A percentile compares a stretch with the other conserved stretches of the same genome.
Evolutionary conservation across 92 coral and sea anemone species (phyloP).

Genomic region (Desmophyllum pertusum): DNA sequence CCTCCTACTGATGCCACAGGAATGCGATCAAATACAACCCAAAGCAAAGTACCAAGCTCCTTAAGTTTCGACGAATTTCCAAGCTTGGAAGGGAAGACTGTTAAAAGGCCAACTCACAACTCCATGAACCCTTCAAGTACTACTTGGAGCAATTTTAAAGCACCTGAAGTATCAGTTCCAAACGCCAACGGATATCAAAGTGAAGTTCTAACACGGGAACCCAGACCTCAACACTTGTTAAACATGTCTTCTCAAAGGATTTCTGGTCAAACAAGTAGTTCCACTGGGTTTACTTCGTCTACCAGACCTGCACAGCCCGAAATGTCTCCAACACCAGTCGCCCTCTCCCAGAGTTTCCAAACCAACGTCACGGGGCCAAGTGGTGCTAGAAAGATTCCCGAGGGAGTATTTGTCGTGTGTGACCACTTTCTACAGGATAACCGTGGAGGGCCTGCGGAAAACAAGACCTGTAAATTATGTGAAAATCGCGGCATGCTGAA

Average conservation of each 20-base stretch:
- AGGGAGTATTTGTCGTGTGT: conserved; percentile 49
- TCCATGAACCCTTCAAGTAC: neutral
- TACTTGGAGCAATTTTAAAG: neutral
- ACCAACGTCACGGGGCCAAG: neutral
- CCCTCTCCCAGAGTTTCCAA: neutral
- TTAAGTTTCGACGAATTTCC: neutral
- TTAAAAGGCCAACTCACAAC: neutral
- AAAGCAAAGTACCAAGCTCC: neutral
- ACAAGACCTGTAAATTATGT: conserved; percentile 40
- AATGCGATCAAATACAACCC: neutral
- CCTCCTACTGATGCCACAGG: neutral
- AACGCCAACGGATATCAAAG: neutral
- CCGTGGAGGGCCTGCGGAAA: neutral
- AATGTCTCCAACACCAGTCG: neutral
- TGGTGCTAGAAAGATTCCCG: conserved; percentile 4
- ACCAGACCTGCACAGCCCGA: neutral
- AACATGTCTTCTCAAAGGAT: neutral
- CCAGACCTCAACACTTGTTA: neutral
- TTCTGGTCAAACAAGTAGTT: neutral
- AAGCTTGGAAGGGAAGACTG: neutral
- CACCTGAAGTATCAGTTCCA: neutral
- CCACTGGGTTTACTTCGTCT: neutral
- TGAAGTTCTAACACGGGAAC: neutral
- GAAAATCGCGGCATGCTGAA: neutral
- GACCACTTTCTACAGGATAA: conserved; percentile 39